Evolutionary conservation across 2,797 vertebrate species (phyloP).

Genomic region (Microchirus variegatus): DNA sequence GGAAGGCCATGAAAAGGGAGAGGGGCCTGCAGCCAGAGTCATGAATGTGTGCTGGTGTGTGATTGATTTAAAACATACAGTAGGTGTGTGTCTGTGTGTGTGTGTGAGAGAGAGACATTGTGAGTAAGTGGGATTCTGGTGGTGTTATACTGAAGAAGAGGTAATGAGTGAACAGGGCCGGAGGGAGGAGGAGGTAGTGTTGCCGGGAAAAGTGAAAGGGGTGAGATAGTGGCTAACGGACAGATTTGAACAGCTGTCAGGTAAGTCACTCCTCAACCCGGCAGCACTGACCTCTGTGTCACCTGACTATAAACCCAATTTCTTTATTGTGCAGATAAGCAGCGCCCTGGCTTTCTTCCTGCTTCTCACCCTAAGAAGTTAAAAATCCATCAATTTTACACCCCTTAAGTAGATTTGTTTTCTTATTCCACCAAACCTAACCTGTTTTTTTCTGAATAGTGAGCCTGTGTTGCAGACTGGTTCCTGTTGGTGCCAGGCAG

Average conservation of each 20-base stretch:
- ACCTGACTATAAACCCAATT: slow-evolving; percentile 41
- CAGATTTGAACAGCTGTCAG: slow-evolving; percentile 61
- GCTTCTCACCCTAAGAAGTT: slow-evolving; percentile 1
- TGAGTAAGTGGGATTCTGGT: slow-evolving; percentile 11
- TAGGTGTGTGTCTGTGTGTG: slow-evolving; percentile 2
- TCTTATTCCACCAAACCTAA: not conserved
- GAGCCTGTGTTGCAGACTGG: slow-evolving; percentile 6
- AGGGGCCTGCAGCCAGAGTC: slow-evolving; percentile 10
- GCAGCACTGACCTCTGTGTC: slow-evolving; percentile 50
- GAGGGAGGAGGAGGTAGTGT: slow-evolving; percentile 27
- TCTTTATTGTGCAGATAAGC: slow-evolving; percentile 50
- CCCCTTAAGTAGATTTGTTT: not conserved
- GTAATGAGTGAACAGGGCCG: slow-evolving; percentile 28
- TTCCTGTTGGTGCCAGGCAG: slow-evolving; percentile 55
- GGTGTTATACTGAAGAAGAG: slow-evolving; percentile 31
- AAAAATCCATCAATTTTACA: not conserved
- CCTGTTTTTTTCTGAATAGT: slow-evolving; percentile 4
- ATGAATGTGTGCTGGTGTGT: not conserved
- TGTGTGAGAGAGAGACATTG: not conserved
- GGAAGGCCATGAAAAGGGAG: slow-evolving; percentile 45
- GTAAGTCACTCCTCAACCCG: slow-evolving; percentile 42
- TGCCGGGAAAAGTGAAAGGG: slow-evolving; percentile 63
- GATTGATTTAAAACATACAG: not conserved
- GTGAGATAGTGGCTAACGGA: slow-evolving; percentile 37
- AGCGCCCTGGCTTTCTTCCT: slow-evolving; percentile 12